Base-by-base conservation (phyloP, 2,113 vertebrate species). In the Coreoperca whiteheadi region DNA sequence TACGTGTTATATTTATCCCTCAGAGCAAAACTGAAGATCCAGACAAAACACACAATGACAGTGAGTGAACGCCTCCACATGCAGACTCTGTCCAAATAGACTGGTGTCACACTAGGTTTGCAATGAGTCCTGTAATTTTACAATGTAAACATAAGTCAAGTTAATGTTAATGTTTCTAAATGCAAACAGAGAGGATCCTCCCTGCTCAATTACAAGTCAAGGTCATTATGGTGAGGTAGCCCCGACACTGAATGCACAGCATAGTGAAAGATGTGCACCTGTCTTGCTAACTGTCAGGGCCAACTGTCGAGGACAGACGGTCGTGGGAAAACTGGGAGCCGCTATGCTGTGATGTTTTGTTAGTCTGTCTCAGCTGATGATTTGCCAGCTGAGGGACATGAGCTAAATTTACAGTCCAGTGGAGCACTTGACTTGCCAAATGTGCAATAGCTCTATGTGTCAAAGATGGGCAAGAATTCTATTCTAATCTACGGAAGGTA, bases 271-370 rank as follows among this genome's bases (percentile, higher is more conserved):
- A 81, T 14, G 56, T 51, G 87, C 93, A 94, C 92, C 94, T 94
- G 93, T 94, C 84, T 53, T 30, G 5, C 59, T 81, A 82, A 90
- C 68, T 28, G 77, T 71, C 51, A 6, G 84, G 53, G 78, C 71
- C 94, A 93, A 92, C 92, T 94, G 92, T 87, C 18, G 80, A 76
- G 90, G 90, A 90, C 83, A 74, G 88, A 74, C 86, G 57, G 84
- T 43, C 92, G 85, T 94, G 94, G 92, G 94, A 94, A 94, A 91
- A 88, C 79, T 77, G 20, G 2, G 54, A 57, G 70, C n/a, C 16
- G 51, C 74, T 60, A 32, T n/a, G 50, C 80, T 61, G 69, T 63
- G 84, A 87, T 90, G 89, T 88, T 93, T 89, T 81, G 84, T 82
- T 85, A 60, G 82, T 56, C 48, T 1, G 71, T 30, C 87, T 84